phyloP scores from a whole-genome alignment of 2,797 vertebrate species.

The Rhabdomys pumilio region DNA sequence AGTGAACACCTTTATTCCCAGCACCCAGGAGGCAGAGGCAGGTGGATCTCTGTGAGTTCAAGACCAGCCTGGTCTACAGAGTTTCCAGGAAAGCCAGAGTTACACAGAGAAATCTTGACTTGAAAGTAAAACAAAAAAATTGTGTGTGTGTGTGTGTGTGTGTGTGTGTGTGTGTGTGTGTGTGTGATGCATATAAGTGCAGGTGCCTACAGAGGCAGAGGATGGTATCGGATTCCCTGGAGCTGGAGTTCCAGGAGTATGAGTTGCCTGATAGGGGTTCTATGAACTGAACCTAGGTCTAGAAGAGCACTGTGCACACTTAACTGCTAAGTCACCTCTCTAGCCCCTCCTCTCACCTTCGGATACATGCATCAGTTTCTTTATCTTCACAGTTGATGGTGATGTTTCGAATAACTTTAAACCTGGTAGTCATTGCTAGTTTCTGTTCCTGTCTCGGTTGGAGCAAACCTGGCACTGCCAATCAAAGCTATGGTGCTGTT shows the following conservation, averaged over 20 bases:
- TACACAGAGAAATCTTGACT: neutral
- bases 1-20: neutral
- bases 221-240: neutral
- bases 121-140: neutral
- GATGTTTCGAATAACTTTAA: slow-evolving; percentile 51
- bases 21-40: neutral
- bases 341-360: slow-evolving; percentile 2
- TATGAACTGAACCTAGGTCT: neutral
- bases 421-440: neutral
- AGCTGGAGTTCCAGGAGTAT: neutral
- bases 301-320: neutral
- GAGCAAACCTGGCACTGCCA: neutral
- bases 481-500: neutral
- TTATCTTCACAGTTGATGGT: slow-evolving; percentile 1
- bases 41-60: neutral
- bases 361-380: neutral
- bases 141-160: neutral
- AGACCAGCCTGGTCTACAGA: neutral
- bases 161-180: neutral
- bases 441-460: slow-evolving; percentile 32
- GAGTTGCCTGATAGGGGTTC: neutral
- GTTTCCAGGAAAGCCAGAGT: neutral
- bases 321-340: neutral
- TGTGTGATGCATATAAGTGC: neutral
- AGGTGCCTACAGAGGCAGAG: neutral